phyloP scores from a whole-genome alignment of 2,888 invertebrate genomes.

The Parthenolecanium corni region DNA sequence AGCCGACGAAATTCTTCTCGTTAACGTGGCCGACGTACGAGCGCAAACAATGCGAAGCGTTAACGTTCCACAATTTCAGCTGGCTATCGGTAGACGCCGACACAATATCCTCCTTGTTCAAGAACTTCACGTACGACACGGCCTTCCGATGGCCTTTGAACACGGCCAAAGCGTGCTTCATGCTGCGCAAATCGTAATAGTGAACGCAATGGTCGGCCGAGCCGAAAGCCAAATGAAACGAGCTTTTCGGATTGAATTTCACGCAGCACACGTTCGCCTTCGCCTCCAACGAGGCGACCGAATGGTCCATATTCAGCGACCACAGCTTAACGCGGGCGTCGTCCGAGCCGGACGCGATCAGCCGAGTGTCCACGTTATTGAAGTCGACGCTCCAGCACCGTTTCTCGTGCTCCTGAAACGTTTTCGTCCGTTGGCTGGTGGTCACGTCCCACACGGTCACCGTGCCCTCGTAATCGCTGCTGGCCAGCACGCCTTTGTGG shows the following conservation, averaged over 20 bases:
- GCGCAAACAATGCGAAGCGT: slow-evolving; percentile 53
- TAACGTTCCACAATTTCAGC: slow-evolving; percentile 81
- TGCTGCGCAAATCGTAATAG: slow-evolving; percentile 82
- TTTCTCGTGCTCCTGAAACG: slow-evolving; percentile 83
- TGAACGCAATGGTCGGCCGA: slow-evolving; percentile 96
- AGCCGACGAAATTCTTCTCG: slow-evolving; percentile 90
- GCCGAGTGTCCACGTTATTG: slow-evolving; percentile 75
- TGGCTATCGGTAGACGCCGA: slow-evolving; percentile 88
- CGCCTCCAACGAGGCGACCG: slow-evolving; percentile 77
- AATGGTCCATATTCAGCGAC: slow-evolving; percentile 76
- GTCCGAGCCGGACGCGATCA: slow-evolving; percentile 85
- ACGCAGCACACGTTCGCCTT: slow-evolving; percentile 94
- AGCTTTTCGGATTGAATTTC: slow-evolving; percentile 72
- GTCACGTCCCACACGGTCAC: slow-evolving; percentile 87
- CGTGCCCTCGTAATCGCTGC: slow-evolving; percentile 88
- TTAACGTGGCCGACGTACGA: slow-evolving; percentile 86
- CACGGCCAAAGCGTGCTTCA: slow-evolving; percentile 65
- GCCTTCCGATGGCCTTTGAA: slow-evolving; percentile 87
- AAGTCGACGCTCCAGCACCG: slow-evolving; percentile 94
- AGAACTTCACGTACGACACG: slow-evolving; percentile 86
- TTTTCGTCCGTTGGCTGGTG: slow-evolving; percentile 60
- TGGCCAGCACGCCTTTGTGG: slow-evolving; percentile 74
- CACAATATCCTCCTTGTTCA: slow-evolving; percentile 71
- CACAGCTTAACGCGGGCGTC: slow-evolving; percentile 87
- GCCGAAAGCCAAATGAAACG: slow-evolving; percentile 83